These are phyloP conservation scores for Platysternon megacephalum DNA, from an alignment of 2,113 vertebrate genomes.

Conservation along the genomic window DNA sequence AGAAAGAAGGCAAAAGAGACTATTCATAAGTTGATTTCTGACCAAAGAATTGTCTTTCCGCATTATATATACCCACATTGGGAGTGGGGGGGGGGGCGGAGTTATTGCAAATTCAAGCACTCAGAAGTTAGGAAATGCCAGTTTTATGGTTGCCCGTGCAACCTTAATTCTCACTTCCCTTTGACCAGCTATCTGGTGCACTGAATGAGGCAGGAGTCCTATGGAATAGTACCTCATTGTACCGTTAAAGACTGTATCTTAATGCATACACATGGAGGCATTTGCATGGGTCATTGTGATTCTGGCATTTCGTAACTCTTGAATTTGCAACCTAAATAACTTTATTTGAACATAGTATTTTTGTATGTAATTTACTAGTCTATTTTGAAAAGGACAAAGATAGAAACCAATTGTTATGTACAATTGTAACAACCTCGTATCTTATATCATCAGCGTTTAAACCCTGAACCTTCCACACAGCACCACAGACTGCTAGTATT, in stretches of 20 bases:
- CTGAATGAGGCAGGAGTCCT: background rate
- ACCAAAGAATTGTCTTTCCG: background rate
- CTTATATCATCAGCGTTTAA: background rate
- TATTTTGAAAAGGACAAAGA: background rate
- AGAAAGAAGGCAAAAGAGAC: background rate
- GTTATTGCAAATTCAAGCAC: background rate
- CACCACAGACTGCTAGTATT: background rate
- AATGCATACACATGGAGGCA: accelerated
- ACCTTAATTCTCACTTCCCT: background rate
- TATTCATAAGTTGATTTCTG: background rate
- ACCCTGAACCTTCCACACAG: background rate
- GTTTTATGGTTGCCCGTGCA: background rate
- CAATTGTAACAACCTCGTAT: background rate
- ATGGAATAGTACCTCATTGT: background rate
- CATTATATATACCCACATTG: background rate
- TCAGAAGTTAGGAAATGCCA: background rate
- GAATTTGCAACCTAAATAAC: background rate
- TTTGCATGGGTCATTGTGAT: background rate
- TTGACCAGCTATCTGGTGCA: background rate
- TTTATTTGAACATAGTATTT: background rate
- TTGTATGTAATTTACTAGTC: background rate
- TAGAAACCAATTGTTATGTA: background rate
- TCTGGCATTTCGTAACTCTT: background rate
- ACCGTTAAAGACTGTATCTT: background rate
- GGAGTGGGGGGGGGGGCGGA: background rate